These are phyloP conservation scores for Amblyjoppa proteus DNA, from an alignment of 2,888 invertebrate genomes.

Conservation along the genomic window DNA sequence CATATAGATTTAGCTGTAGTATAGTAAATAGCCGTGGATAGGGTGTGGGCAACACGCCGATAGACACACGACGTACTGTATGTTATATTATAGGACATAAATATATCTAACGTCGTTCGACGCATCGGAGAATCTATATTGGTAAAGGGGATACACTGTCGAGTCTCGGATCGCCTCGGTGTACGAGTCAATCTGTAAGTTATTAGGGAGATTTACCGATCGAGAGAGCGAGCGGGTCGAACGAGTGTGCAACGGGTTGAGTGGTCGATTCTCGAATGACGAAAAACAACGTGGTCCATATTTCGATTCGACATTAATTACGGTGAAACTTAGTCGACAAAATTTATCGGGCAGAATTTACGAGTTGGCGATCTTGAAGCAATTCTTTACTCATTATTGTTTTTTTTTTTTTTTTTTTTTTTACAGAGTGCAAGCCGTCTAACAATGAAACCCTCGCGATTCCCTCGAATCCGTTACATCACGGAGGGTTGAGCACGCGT, in stretches of 20 bases:
- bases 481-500: not conserved
- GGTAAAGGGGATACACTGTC: constrained; percentile 16
- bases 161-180: not conserved
- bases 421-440: not conserved
- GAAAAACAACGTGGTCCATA: not conserved
- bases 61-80: constrained; percentile 41
- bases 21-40: constrained; percentile 27
- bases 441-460: not conserved
- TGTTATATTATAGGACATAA: constrained; percentile 43
- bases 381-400: not conserved
- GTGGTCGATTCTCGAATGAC: not conserved
- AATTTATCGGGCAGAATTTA: not conserved
- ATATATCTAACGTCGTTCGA: constrained; percentile 43
- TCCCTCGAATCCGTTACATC: not conserved
- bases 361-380: not conserved
- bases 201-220: constrained; percentile 30
- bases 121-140: constrained; percentile 38
- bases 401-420: not conserved
- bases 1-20: constrained; percentile 28
- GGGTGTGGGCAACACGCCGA: constrained; percentile 43
- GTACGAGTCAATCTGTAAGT: constrained; percentile 32
- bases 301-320: not conserved
- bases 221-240: not conserved
- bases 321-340: not conserved
- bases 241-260: not conserved